Evolutionary conservation across 2,113 vertebrate species (phyloP).

Genomic region (Peromyscus maniculatus): DNA sequence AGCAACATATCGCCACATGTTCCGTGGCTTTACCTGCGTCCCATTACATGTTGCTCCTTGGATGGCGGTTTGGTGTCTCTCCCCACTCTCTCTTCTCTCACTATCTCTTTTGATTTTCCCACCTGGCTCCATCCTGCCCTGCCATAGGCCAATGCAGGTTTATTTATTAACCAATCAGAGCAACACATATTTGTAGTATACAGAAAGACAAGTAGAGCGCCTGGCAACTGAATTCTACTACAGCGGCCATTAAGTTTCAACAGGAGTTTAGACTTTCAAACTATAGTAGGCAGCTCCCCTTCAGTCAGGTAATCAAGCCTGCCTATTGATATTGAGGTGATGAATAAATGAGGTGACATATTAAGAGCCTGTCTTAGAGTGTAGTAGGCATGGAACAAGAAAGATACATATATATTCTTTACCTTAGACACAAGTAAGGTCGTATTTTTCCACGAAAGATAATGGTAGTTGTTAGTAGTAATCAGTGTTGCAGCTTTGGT

Average conservation of each 20-base stretch:
- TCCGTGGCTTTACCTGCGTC: no score
- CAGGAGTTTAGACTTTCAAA: background rate
- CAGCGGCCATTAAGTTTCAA: background rate
- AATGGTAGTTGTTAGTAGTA: background rate
- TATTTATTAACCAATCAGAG: no score
- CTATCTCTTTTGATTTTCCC: no score
- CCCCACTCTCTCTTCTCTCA: no score
- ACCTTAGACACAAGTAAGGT: background rate
- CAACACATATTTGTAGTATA: no score
- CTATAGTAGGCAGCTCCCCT: background rate
- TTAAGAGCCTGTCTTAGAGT: fast-evolving
- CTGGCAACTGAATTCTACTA: fast-evolving
- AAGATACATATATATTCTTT: background rate
- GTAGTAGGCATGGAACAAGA: background rate
- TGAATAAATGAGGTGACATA: no score
- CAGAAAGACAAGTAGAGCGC: no score
- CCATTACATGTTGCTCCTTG: no score
- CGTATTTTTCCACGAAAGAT: background rate
- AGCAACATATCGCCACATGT: no score
- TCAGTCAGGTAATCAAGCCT: background rate
- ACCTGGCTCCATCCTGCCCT: no score
- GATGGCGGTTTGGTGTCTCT: no score
- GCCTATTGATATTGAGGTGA: background rate
- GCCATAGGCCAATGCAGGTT: no score
- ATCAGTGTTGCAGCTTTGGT: fast-evolving